Evolutionary conservation across 2,113 vertebrate species (phyloP).

Genomic region (Tyto alba): DNA sequence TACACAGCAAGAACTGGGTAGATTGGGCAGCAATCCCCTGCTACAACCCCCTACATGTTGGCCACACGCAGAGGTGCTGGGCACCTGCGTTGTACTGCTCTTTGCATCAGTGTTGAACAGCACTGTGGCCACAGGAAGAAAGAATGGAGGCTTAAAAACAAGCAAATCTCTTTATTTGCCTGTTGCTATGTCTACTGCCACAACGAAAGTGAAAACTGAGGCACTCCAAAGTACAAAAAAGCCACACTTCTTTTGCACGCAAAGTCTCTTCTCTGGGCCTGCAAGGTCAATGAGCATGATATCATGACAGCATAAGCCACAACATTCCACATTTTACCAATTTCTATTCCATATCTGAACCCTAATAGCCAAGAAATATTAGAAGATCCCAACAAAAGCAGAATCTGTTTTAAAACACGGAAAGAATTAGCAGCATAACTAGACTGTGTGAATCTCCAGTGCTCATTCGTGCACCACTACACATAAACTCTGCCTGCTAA

Average conservation of each 20-base stretch:
- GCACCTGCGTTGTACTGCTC: neutral
- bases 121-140: neutral
- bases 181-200: neutral
- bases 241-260: neutral
- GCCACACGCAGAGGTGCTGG: rapidly evolving
- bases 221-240: neutral
- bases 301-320: neutral
- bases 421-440: neutral
- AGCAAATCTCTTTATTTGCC: neutral
- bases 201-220: neutral
- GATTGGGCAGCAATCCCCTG: neutral
- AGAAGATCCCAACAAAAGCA: neutral
- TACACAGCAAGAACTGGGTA: neutral
- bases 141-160: neutral
- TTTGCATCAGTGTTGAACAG: neutral
- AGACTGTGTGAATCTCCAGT: neutral
- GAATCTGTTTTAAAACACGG: neutral
- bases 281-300: neutral
- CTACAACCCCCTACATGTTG: neutral
- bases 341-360: neutral
- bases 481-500: neutral
- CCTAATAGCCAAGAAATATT: neutral
- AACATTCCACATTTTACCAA: neutral
- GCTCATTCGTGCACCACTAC: neutral
- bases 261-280: neutral